phyloP scores from a whole-genome alignment of 92 coral and sea anemone genomes.

The Bergia sp. region DNA sequence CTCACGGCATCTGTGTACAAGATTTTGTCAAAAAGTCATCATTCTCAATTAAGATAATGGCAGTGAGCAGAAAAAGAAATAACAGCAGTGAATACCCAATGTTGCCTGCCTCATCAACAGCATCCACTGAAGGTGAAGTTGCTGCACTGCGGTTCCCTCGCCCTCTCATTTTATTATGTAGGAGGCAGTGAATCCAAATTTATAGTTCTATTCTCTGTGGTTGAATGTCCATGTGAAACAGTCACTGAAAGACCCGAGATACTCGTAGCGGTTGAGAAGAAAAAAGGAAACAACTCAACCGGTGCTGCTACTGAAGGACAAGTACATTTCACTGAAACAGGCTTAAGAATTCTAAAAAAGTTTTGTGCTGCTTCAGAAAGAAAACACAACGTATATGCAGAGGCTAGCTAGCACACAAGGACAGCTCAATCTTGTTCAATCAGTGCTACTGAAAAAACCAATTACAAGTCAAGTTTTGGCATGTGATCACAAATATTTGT shows the following conservation, averaged over 20 bases:
- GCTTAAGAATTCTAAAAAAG: slow-evolving; percentile 48
- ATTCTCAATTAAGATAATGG: not conserved
- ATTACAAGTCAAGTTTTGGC: slow-evolving; percentile 26
- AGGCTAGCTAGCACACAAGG: slow-evolving; percentile 31
- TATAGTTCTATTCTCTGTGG: slow-evolving; percentile 36
- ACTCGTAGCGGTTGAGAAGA: slow-evolving; percentile 27
- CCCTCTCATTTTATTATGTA: not conserved
- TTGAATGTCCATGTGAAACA: slow-evolving; percentile 50
- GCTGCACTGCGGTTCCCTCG: slow-evolving; percentile 38
- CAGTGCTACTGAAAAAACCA: slow-evolving; percentile 55
- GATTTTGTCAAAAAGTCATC: not conserved
- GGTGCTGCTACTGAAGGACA: slow-evolving; percentile 33
- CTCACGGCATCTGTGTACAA: too few relatives aligned
- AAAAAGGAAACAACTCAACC: slow-evolving; percentile 36
- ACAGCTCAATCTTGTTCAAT: not conserved
- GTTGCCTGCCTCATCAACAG: slow-evolving; percentile 34
- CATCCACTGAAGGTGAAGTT: slow-evolving; percentile 44
- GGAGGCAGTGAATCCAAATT: not conserved
- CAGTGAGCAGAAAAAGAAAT: not conserved
- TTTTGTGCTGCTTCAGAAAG: slow-evolving; percentile 43
- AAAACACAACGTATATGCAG: slow-evolving; percentile 42
- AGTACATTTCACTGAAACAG: slow-evolving; percentile 51
- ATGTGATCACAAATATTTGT: slow-evolving; percentile 52
- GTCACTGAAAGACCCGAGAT: slow-evolving; percentile 40
- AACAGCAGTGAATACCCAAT: not conserved